phyloP scores from a whole-genome alignment of 2,113 vertebrate genomes.

The Hippocampus mohnikei region DNA sequence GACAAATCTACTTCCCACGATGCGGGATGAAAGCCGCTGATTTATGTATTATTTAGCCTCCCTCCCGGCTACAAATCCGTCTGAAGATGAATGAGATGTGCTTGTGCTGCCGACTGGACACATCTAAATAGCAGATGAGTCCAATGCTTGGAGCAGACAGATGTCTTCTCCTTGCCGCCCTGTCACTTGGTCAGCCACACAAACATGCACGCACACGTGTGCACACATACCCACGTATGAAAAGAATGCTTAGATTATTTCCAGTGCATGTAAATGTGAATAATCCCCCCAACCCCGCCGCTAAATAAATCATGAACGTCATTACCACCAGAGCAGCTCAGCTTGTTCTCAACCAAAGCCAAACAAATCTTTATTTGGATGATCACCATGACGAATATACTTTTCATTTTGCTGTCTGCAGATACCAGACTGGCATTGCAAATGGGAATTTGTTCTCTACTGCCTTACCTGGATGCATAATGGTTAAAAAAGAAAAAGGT shows the following conservation, averaged over 20 bases:
- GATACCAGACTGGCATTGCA: no score
- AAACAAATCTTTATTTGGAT: background rate
- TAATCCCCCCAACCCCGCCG: constrained; percentile 25
- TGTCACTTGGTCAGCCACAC: constrained; percentile 50
- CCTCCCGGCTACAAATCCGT: constrained; percentile 6
- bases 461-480: no score
- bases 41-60: constrained; percentile 3
- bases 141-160: constrained; percentile 56
- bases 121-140: constrained; percentile 60
- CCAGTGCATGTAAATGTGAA: constrained; percentile 30
- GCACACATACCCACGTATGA: background rate
- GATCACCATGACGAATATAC: background rate
- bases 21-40: background rate
- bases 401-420: background rate
- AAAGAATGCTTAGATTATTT: constrained; percentile 12
- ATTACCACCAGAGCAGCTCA: constrained; percentile 20
- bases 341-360: background rate
- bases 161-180: constrained; percentile 46
- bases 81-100: constrained; percentile 38
- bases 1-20: constrained; percentile 10
- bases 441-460: background rate
- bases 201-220: constrained; percentile 3
- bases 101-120: constrained; percentile 36
- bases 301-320: constrained; percentile 29
- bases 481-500: no score